Base-by-base conservation (phyloP, 2,113 vertebrate genomes). In the Sylvilagus bachmani region DNA sequence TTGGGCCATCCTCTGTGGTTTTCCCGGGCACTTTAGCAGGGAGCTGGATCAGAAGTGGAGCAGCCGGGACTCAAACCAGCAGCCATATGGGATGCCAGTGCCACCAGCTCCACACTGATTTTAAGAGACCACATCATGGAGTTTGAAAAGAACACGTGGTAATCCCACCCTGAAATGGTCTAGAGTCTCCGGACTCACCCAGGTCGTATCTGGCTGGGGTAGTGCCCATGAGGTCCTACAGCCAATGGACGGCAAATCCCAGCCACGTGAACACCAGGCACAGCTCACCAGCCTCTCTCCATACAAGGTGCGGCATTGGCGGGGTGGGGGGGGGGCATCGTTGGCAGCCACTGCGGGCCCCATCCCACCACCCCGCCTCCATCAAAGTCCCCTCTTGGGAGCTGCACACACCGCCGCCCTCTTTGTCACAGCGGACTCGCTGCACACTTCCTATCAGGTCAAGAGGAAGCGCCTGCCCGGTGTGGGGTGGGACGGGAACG, bases 181-280 rank as follows among this genome's bases (percentile, higher is more conserved):
- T n/a, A 36, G 44, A n/a, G 31, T 64, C 21, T 24, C 49, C 2
- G 21, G 13, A 24, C 74, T 78, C 16, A 38, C 6, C 0, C 3
- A 0, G 22, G 85, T 31, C 17, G 0, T 12, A 31, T 86, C 25
- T 78, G 62, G 6, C 90, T 13, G 0, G 31, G 25, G 38, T 71
- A 0, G 0, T 0, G 0, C 44, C 75, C 51, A 0, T 22, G 11
- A 21, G 16, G 14, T 13, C 58, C 51, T 10, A 73, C 31, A 79
- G 13, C 33, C 2, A 24, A 33, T 29, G 38, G 24, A 93, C 55
- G 70, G 31, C 21, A 51, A 80, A 58, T 82, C 4, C 36, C 24
- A 77, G 82, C 25, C 9, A 13, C 3, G 22, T 53, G 25, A 14
- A 31, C 0, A 2, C 24, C 1, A 27, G 77, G 64, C 55, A 22